These are phyloP conservation scores for Sclerodermus sp. DNA, from an alignment of 2,888 invertebrate genomes.

Conservation along the genomic window DNA sequence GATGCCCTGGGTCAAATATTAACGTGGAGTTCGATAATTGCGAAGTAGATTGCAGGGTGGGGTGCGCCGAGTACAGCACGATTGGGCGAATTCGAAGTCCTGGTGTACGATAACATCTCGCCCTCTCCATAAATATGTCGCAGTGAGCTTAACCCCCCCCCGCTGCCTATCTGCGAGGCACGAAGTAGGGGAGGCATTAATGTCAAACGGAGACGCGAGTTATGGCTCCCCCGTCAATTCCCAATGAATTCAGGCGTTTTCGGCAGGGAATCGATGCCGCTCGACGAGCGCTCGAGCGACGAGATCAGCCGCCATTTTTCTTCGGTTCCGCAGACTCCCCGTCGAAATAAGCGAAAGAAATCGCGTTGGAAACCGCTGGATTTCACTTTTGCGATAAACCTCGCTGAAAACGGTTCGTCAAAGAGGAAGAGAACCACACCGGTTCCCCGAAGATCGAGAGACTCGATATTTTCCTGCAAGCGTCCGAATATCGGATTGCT, in stretches of 20 bases:
- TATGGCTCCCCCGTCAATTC: constrained; percentile 59
- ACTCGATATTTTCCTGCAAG: no score
- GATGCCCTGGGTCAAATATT: constrained; percentile 52
- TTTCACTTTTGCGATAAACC: no score
- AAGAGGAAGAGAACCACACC: no score
- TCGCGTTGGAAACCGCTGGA: no score
- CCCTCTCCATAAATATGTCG: constrained; percentile 59
- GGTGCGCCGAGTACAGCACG: constrained; percentile 28
- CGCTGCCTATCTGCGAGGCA: constrained; percentile 54
- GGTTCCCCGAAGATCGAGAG: no score
- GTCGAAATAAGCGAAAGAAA: no score
- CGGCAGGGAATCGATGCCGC: constrained; percentile 54
- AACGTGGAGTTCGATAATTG: constrained; percentile 56
- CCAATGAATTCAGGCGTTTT: constrained; percentile 58
- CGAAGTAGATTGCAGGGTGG: constrained; percentile 55
- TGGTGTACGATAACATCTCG: constrained; percentile 54
- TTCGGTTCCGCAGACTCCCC: neutral
- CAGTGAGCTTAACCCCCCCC: constrained; percentile 57
- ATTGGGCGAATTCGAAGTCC: constrained; percentile 36
- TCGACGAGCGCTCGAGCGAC: constrained; percentile 29
- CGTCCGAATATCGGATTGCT: no score
- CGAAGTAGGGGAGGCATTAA: constrained; percentile 57
- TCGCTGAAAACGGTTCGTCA: no score
- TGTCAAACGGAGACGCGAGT: constrained; percentile 57
- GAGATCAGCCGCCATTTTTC: neutral